Evolutionary conservation across 2,113 vertebrate species (phyloP).

Genomic region (Naja naja): DNA sequence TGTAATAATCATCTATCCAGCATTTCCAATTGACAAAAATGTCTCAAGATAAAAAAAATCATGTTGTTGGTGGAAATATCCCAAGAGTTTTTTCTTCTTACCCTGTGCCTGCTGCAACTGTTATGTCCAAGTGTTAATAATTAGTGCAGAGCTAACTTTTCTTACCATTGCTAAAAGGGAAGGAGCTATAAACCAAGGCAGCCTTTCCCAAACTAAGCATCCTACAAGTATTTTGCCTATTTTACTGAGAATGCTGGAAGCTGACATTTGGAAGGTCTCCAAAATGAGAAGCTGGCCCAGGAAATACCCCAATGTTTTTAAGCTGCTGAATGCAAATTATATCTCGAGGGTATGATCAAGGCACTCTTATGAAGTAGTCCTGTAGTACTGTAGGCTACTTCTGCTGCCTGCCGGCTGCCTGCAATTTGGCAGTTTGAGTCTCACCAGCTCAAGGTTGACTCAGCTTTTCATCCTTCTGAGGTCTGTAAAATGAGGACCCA

Average conservation of each 20-base stretch:
- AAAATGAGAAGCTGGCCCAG: not conserved
- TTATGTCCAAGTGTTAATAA: not conserved
- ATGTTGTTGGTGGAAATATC: not conserved
- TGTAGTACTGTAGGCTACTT: too few relatives aligned
- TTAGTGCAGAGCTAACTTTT: not conserved
- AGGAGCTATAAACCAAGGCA: not conserved
- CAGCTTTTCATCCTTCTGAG: too few relatives aligned
- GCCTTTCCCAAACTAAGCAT: not conserved
- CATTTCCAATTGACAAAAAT: not conserved
- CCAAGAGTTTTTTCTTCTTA: not conserved
- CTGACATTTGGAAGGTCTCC: not conserved
- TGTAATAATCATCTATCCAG: not conserved
- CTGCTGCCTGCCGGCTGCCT: too few relatives aligned
- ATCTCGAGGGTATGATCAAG: not conserved
- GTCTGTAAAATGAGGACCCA: too few relatives aligned
- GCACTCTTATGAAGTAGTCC: not conserved
- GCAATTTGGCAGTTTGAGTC: too few relatives aligned
- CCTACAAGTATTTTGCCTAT: not conserved
- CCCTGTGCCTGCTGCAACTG: not conserved
- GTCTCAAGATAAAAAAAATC: not conserved
- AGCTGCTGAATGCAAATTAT: not conserved
- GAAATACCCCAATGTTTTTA: not conserved
- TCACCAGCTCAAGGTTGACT: too few relatives aligned
- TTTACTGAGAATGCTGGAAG: not conserved
- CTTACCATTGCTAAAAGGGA: not conserved